These are phyloP conservation scores for Gambusia affinis DNA, from an alignment of 2,113 vertebrate species.

Conservation along the genomic window DNA sequence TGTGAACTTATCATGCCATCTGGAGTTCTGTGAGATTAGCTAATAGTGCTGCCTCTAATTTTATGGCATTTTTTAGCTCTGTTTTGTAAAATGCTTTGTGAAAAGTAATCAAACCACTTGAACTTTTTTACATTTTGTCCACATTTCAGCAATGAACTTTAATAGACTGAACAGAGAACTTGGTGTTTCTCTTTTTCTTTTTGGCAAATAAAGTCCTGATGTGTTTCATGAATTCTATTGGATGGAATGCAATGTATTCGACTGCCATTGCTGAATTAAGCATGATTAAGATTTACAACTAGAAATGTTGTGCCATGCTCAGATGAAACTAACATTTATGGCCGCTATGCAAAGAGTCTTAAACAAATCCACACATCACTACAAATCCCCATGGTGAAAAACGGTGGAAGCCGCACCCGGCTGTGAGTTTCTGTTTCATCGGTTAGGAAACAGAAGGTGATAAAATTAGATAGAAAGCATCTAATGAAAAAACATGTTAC, in stretches of 20 bases:
- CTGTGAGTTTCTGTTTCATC: neutral
- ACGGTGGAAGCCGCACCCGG: neutral
- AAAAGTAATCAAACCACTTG: neutral
- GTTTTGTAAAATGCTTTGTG: neutral
- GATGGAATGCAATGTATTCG: neutral
- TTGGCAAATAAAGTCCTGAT: no score
- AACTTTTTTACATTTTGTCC: no score
- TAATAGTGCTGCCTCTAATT: neutral
- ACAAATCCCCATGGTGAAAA: neutral
- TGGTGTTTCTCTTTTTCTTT: no score
- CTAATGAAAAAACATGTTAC: neutral
- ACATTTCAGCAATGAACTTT: no score
- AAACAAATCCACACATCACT: neutral
- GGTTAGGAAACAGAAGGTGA: neutral
- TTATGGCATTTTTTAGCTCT: neutral
- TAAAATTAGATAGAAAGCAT: neutral
- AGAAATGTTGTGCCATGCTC: neutral
- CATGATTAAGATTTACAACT: neutral
- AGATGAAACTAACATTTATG: neutral
- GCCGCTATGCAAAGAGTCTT: no score
- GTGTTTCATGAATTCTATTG: neutral
- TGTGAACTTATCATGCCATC: slow-evolving; percentile 28
- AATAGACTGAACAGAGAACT: no score
- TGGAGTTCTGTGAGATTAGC: slow-evolving; percentile 10
- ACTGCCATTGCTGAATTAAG: neutral